Conservation (phyloP, 2,888 invertebrate genomes). For the Gortyna flavago region DNA sequence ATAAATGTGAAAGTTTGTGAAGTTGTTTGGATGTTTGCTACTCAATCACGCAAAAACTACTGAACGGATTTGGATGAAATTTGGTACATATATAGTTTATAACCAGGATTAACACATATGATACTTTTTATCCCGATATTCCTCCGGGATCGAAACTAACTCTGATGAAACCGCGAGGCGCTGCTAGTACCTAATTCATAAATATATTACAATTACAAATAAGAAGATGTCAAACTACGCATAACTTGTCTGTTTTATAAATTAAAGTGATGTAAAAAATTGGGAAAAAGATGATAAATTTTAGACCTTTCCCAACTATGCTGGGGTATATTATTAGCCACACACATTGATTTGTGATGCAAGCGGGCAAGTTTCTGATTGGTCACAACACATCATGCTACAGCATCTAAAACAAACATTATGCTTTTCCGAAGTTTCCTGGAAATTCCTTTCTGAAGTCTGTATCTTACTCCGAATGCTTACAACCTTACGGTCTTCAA, state of each 20-base stretch:
- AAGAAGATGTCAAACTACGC: background rate
- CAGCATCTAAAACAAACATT: background rate
- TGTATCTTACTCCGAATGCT: background rate
- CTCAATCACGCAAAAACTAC: no score
- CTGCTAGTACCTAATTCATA: no score
- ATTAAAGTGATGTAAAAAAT: background rate
- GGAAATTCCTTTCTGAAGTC: background rate
- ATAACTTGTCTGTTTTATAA: no score
- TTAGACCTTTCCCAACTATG: background rate
- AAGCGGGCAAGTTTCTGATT: background rate
- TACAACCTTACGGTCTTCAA: background rate
- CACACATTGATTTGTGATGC: background rate
- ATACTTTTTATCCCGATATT: no score
- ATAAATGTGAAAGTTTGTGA: no score
- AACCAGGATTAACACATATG: no score
- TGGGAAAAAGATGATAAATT: background rate
- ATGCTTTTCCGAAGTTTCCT: background rate
- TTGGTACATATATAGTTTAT: no score
- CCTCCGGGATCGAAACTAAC: no score
- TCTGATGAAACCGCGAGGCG: no score
- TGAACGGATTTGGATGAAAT: no score
- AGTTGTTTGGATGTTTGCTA: no score
- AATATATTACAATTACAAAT: background rate
- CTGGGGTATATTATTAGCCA: background rate
- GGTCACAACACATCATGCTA: background rate